These are phyloP conservation scores for Iphiclides podalirius DNA, from an alignment of 2,888 invertebrate genomes.

Conservation along the genomic window DNA sequence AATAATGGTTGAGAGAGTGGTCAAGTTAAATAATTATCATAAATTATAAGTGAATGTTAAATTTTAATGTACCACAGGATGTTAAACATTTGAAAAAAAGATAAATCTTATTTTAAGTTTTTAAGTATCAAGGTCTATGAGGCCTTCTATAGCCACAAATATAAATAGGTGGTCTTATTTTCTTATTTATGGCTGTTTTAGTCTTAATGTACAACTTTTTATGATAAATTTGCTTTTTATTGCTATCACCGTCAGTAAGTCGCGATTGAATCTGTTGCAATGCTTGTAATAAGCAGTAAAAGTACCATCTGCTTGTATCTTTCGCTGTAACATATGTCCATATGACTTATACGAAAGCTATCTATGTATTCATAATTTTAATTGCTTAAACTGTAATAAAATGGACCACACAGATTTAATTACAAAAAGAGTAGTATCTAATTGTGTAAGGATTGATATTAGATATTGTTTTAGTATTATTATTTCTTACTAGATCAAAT, in stretches of 20 bases:
- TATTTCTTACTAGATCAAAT: too few species aligned
- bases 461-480: too few species aligned
- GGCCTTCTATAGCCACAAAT: conserved; percentile 45
- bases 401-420: conserved; percentile 7
- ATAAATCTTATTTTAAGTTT: too few species aligned
- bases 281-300: conserved; percentile 56
- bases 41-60: too few species aligned
- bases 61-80: too few species aligned
- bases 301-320: conserved; percentile 49
- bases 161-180: conserved; percentile 73
- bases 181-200: conserved; percentile 71
- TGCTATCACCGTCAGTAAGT: conserved; percentile 45
- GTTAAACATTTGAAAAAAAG: too few species aligned
- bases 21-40: too few species aligned
- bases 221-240: conserved; percentile 71
- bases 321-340: conserved; percentile 28
- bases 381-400: conserved; percentile 7
- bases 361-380: too few species aligned
- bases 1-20: too few species aligned
- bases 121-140: conserved; percentile 45
- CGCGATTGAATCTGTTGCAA: conserved; percentile 48
- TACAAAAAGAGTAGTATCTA: too few species aligned
- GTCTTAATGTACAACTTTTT: conserved; percentile 72
- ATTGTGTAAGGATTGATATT: too few species aligned
- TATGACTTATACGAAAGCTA: too few species aligned